Conservation (phyloP, 2,797 vertebrate species). For the Naso thynnoides region DNA sequence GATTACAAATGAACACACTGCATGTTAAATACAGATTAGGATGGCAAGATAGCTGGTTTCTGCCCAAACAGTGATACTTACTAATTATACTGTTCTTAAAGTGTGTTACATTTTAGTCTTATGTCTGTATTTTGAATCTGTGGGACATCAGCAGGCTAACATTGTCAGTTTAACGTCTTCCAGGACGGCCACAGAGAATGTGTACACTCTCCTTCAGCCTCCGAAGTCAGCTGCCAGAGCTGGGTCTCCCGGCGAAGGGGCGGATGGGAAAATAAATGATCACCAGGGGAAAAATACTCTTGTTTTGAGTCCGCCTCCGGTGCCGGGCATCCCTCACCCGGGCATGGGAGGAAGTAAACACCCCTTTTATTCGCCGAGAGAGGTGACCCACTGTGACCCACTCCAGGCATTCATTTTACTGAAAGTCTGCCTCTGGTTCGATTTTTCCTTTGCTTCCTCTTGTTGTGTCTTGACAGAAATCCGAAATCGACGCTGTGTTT, state of each 20-base stretch:
- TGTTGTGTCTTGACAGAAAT: conserved; percentile 67
- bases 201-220: conserved; percentile 82
- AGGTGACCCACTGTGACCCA: conserved; percentile 57
- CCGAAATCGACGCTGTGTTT: conserved; percentile 73
- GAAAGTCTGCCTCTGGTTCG: not conserved
- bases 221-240: conserved; percentile 74
- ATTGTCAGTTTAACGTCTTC: not conserved
- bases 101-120: conserved; percentile 14
- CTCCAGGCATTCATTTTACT: not conserved
- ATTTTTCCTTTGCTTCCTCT: conserved; percentile 1
- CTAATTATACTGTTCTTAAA: conserved; percentile 8
- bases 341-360: conserved; percentile 68
- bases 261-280: conserved; percentile 66
- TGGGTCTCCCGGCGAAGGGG: conserved; percentile 78
- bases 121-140: conserved; percentile 1
- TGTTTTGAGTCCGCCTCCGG: conserved; percentile 64
- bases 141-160: not conserved
- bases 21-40: conserved; percentile 58
- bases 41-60: conserved; percentile 6
- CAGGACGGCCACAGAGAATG: conserved; percentile 82
- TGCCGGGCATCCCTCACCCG: conserved; percentile 69
- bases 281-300: conserved; percentile 71
- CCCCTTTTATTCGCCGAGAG: conserved; percentile 75
- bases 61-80: conserved; percentile 20
- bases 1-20: conserved; percentile 58